Evolutionary conservation across 2,888 invertebrate species (phyloP).

Genomic region (Pristionchus maxplancki): DNA sequence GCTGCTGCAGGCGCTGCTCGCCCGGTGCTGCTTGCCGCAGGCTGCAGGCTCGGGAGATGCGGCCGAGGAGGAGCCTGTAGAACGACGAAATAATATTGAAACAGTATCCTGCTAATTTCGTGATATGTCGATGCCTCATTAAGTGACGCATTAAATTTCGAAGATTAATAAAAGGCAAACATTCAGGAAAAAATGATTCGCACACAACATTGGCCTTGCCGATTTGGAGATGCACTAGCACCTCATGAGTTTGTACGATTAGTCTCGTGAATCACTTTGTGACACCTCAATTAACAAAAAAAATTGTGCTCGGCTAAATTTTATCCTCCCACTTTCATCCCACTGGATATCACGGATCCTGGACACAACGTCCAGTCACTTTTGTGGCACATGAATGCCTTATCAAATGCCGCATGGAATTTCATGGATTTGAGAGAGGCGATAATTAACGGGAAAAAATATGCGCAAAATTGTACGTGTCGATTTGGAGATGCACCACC

Average conservation of each 20-base stretch:
- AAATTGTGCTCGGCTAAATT: too few species aligned
- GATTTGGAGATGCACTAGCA: neutral
- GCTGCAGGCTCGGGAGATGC: slow-evolving; percentile 25
- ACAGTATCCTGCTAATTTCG: neutral
- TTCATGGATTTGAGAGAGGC: neutral
- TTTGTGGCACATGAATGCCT: neutral
- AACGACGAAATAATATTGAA: neutral
- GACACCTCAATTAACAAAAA: too few species aligned
- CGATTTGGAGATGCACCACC: neutral
- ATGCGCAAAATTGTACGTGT: too few species aligned
- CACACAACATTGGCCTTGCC: too few species aligned
- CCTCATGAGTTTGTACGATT: neutral
- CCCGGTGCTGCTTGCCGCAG: slow-evolving; percentile 44
- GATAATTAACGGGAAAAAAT: too few species aligned
- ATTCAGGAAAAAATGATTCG: too few species aligned
- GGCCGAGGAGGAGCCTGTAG: slow-evolving; percentile 14
- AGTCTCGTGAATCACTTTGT: too few species aligned
- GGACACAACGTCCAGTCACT: neutral
- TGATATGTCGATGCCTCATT: neutral
- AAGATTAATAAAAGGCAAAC: neutral
- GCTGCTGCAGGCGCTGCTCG: slow-evolving; percentile 46
- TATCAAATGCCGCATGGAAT: neutral
- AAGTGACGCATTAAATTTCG: neutral
- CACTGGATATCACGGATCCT: too few species aligned
- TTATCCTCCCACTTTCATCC: too few species aligned